Evolutionary conservation across 2,888 invertebrate genomes (phyloP).

Genomic region (Amphipoea oculea): DNA sequence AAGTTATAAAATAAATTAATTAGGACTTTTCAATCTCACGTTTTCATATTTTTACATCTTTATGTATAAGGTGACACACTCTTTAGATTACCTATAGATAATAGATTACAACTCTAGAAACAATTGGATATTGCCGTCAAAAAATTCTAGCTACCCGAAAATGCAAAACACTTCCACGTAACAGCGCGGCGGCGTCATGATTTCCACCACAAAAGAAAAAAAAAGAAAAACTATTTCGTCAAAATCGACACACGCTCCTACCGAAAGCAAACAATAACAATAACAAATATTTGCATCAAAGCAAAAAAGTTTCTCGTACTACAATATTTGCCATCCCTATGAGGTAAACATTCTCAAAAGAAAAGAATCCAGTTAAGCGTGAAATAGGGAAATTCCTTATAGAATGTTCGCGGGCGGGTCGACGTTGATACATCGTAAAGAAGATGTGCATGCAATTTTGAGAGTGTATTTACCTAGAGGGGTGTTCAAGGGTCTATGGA

Average conservation of each 20-base stretch:
- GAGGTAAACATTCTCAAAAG: constrained; percentile 66
- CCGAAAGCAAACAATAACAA: constrained; percentile 51
- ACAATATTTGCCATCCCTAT: constrained; percentile 62
- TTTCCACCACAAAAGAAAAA: no score
- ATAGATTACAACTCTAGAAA: not conserved
- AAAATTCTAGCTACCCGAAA: not conserved
- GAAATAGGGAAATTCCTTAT: constrained; percentile 71
- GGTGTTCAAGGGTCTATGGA: constrained; percentile 43
- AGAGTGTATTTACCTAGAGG: constrained; percentile 56
- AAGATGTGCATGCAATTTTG: constrained; percentile 62
- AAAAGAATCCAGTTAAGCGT: constrained; percentile 68
- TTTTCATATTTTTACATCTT: no score
- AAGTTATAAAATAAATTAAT: not conserved
- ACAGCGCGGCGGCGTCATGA: constrained; percentile 2
- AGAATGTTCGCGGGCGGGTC: constrained; percentile 60
- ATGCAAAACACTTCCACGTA: constrained; percentile 15
- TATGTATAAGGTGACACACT: not conserved
- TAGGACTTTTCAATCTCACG: not conserved
- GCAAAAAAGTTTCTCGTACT: constrained; percentile 61
- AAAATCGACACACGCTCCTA: constrained; percentile 36
- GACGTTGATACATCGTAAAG: constrained; percentile 69
- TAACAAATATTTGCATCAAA: constrained; percentile 65
- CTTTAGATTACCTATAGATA: not conserved
- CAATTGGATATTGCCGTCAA: not conserved
- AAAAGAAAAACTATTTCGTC: constrained; percentile 39